Evolutionary conservation across 2,113 vertebrate species (phyloP).

Genomic region (Ctenodactylus gundi): DNA sequence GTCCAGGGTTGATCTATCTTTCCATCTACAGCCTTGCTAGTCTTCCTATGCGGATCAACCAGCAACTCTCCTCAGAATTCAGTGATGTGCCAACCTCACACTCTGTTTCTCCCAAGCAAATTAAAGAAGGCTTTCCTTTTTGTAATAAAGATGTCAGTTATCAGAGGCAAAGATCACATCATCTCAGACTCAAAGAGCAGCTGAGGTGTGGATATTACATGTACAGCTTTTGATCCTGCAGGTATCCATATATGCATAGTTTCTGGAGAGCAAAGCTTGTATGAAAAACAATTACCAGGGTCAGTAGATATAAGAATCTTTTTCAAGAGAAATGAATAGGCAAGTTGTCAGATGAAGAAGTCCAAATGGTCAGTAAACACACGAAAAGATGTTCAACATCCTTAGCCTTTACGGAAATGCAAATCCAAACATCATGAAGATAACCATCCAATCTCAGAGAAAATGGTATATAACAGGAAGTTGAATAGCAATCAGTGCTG

Average conservation of each 20-base stretch:
- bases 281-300: not conserved
- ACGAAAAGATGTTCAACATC: too few species aligned
- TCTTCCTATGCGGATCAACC: not conserved
- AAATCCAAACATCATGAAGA: too few species aligned
- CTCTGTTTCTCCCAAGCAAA: not conserved
- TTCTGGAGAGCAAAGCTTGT: not conserved
- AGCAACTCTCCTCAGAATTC: not conserved
- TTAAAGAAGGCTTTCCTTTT: not conserved
- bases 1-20: not conserved
- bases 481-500: too few species aligned
- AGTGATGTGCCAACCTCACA: fast-evolving
- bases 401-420: too few species aligned
- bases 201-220: not conserved
- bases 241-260: not conserved
- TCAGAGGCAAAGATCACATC: not conserved
- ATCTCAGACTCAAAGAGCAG: not conserved
- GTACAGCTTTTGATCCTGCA: not conserved
- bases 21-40: not conserved
- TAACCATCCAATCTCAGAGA: too few species aligned
- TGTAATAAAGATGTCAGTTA: not conserved
- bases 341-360: too few species aligned
- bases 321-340: not conserved
- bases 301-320: not conserved
- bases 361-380: too few species aligned
- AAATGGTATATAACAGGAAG: too few species aligned